A percentile compares a stretch with the other conserved stretches of the same genome.
phyloP scores from a whole-genome alignment of 2,113 vertebrate species.

The Pagrus major region DNA sequence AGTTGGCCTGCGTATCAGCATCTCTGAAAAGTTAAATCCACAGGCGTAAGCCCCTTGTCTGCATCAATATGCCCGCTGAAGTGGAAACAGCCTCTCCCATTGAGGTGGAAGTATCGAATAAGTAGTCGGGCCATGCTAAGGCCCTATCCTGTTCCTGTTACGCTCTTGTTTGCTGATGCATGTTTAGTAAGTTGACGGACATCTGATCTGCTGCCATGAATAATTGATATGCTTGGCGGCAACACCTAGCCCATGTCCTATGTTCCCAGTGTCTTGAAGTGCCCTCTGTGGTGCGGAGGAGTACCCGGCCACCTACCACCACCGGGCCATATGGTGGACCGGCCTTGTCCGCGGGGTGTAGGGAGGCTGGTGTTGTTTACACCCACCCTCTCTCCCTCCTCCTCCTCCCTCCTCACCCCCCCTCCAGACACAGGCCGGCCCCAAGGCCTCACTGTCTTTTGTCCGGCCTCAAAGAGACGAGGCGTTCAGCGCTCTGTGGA shows the following conservation, averaged over 20 bases:
- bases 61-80: constrained; percentile 52
- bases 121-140: constrained; percentile 50
- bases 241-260: constrained; percentile 58
- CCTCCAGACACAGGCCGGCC: constrained; percentile 25
- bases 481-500: constrained; percentile 43
- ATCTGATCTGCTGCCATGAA: constrained; percentile 71
- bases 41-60: constrained; percentile 44
- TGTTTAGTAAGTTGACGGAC: constrained; percentile 78
- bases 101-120: constrained; percentile 75
- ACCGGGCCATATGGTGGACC: constrained; percentile 61
- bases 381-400: constrained; percentile 13
- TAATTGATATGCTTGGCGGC: constrained; percentile 74
- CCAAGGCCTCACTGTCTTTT: constrained; percentile 58
- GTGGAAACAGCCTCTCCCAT: constrained; percentile 69
- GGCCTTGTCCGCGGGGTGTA: constrained; percentile 36
- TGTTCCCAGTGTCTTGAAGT: constrained; percentile 44
- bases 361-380: constrained; percentile 63
- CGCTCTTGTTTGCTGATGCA: constrained; percentile 77
- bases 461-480: constrained; percentile 50
- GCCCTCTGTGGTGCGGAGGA: constrained; percentile 32
- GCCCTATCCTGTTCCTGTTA: constrained; percentile 74
- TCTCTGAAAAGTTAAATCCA: constrained; percentile 63
- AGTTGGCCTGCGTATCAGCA: constrained; percentile 37
- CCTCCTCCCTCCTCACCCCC: constrained; percentile 7
- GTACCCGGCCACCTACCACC: constrained; percentile 46